Evolutionary conservation across 1,140 invertebrate species (phyloP), one percentile per base, ranked within the genome.

Genomic region (Hirudo medicinalis): DNA sequence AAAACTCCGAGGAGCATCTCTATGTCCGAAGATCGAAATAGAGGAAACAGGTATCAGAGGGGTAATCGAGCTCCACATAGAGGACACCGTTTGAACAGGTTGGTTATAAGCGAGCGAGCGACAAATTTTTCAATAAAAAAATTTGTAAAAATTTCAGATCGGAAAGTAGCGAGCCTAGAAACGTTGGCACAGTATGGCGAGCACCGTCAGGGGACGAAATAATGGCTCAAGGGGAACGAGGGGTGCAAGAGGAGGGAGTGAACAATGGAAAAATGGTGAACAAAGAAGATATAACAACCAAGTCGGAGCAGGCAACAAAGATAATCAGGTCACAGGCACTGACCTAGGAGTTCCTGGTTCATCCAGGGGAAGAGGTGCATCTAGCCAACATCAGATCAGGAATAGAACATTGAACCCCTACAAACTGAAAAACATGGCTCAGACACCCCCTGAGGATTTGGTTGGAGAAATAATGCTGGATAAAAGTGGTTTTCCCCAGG

Each of bases 401-500:
- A 68, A 29, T 40, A 68, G 40, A 68, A 20, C 27, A 68, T 11
- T 29, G n/a, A 22, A 68, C 27, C 20, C 22, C 2, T 11, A 68
- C 29, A 36, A 36, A 36, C 32, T 68, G 20, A 29, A 2, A n/a
- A 40, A 68, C 32, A 13, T 27, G 67, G 32, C 32, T 11, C n/a
- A 68, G n/a, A 29, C 27, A 22, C n/a, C 8, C 27, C 67, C 67
- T 29, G 67, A 68, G 2, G 67, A 68, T 8, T 36, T 68, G 19
- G n/a, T 68, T 29, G 40, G 9, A 19, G n/a, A 27, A n/a, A 68
- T 68, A 36, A 68, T n/a, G 22, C 17, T 36, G 25, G 67, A 68
- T 22, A 25, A 40, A 25, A 68, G 67, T 36, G 67, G 67, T 6
- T 68, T 68, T 68, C 67, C 67, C 11, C 67, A 68, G n/a, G 67